Evolutionary conservation across 2,888 invertebrate species (phyloP), one percentile per base, ranked within the genome.

Genomic region (Drosophila affinis): DNA sequence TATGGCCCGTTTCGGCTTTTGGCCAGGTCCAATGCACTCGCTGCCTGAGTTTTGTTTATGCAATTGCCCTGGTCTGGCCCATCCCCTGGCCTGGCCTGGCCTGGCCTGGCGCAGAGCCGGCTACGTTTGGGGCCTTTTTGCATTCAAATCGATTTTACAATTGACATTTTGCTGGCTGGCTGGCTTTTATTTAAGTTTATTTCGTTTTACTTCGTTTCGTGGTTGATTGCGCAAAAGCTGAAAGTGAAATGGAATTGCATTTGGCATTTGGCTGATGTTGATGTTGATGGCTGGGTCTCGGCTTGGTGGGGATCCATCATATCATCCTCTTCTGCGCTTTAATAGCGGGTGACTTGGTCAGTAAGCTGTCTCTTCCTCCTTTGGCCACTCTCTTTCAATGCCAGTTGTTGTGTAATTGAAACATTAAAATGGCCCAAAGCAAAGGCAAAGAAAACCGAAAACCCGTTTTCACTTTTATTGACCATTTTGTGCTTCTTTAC

Each of bases 401-500:
- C 76, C 85, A 88, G 73, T 76, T 75, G 71, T 86, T 75, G 79
- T 72, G 81, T 87, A 85, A 85, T 75, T 68, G 76, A 55, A 71
- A 46, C 68, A 75, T 75, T 81, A 29, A 72, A 86, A 81, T 76
- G 75, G 80, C 63, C 70, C 79, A 76, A 55, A 58, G 71, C 80
- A 27, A 78, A 69, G 71, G 44, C 46, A 59, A 47, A 59, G 60
- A 60, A 70, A 52, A 47, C 59, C 29, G 39, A 48, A 79, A 87
- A 89, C 88, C 73, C 54, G 89, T 89, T 88, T 89, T 88, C 89
- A 81, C 87, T 89, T 84, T 89, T 88, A 79, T 87, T 80, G 77
- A 68, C 81, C 78, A 79, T 89, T 87, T n/a, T 76, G 74, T 72
- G 81, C 77, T 75, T 83, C 87, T 86, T 79, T 69, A 77, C 74